Percentiles rank a stretch among this genome's conserved stretches.
Conservation (phyloP, 2,113 vertebrate genomes). For the Ailuropoda melanoleuca region DNA sequence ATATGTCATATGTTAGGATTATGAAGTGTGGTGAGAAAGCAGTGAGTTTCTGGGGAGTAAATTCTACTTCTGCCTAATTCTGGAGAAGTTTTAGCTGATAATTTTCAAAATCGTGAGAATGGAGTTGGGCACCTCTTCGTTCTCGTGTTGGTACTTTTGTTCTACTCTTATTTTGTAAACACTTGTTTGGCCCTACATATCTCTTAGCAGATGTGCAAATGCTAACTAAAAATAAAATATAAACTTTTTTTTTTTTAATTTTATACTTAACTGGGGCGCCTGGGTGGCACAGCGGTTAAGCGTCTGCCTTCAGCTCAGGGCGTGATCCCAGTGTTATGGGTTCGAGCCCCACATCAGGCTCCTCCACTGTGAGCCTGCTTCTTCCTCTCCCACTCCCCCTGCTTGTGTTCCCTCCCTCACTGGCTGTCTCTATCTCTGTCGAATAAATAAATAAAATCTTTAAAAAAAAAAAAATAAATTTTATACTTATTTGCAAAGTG, state of each 20-base stretch:
- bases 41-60: not conserved
- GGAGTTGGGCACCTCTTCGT: not conserved
- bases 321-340: no score
- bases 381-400: no score
- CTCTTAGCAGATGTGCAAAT: not conserved
- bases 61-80: not conserved
- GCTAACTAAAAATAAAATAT: not conserved
- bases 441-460: no score
- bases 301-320: no score
- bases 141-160: not conserved
- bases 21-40: not conserved
- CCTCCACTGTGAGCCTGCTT: no score
- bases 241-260: no score
- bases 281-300: no score
- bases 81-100: not conserved
- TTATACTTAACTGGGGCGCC: no score
- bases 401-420: no score
- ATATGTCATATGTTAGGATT: constrained; percentile 12
- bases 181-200: not conserved
- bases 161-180: constrained; percentile 3
- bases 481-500: not conserved
- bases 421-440: no score
- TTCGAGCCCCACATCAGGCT: no score
- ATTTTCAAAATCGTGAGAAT: not conserved
- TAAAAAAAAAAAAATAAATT: no score